Evolutionary conservation across 2,888 invertebrate species (phyloP).

Genomic region (Aphidius colemani): DNA sequence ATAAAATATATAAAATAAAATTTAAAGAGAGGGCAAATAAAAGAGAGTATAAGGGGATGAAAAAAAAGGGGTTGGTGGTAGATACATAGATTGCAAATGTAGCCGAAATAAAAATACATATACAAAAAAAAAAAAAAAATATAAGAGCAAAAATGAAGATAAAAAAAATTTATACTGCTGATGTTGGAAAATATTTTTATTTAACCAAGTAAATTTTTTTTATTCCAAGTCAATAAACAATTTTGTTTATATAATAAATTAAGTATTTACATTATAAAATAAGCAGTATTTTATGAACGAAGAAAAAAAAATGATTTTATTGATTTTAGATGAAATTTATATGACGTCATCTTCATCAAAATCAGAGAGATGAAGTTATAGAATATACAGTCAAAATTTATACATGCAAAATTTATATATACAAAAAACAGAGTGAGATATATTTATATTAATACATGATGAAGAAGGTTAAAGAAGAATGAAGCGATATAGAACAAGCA

Average conservation of each 20-base stretch:
- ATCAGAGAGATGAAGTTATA: conserved; percentile 17
- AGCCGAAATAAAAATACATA: neutral
- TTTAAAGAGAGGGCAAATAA: neutral
- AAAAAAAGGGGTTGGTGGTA: neutral
- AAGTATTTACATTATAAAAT: too few species aligned
- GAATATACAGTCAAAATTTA: neutral
- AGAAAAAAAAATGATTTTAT: too few species aligned
- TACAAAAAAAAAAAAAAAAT: neutral
- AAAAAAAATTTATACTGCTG: too few species aligned
- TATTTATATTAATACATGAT: conserved; percentile 22
- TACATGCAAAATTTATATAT: conserved; percentile 13
- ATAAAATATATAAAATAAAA: neutral
- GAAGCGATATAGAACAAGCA: conserved; percentile 39
- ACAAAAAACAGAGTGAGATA: conserved; percentile 19
- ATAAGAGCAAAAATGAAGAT: neutral
- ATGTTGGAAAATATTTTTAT: too few species aligned
- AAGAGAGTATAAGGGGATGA: neutral
- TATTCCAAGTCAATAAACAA: too few species aligned
- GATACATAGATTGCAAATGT: neutral
- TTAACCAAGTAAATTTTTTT: too few species aligned
- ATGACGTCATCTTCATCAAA: conserved; percentile 3
- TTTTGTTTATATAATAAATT: too few species aligned
- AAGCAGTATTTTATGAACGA: too few species aligned
- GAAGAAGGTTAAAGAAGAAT: conserved; percentile 33
- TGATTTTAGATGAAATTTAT: too few species aligned